Percentiles rank a stretch among this genome's conserved stretches.
These are phyloP conservation scores for Subacronicta megacephala DNA, from an alignment of 2,888 invertebrate species.

Conservation along the genomic window DNA sequence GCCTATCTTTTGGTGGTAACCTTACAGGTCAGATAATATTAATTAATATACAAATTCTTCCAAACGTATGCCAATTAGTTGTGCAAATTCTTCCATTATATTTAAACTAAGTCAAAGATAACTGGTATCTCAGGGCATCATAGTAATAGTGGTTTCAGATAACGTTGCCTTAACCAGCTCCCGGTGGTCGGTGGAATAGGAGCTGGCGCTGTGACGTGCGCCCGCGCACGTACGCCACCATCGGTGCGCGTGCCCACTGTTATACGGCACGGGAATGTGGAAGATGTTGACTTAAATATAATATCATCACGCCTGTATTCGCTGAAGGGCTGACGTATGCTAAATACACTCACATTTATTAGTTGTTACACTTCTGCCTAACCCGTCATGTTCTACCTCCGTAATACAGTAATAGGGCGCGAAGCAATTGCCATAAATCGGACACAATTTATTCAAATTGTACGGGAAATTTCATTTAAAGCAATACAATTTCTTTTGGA, in stretches of 20 bases:
- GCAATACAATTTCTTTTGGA: too few species aligned
- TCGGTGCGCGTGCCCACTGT: conserved; percentile 62
- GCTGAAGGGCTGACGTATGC: too few species aligned
- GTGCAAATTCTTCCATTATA: conserved; percentile 11
- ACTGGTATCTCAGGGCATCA: conserved; percentile 34
- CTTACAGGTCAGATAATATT: too few species aligned
- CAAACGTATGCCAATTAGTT: conserved; percentile 24
- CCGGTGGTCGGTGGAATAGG: conserved; percentile 64
- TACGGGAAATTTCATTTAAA: too few species aligned
- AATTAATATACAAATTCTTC: not conserved
- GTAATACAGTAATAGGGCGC: too few species aligned
- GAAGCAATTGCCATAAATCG: too few species aligned
- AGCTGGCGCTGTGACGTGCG: conserved; percentile 76
- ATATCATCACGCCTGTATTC: too few species aligned
- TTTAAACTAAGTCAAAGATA: conserved; percentile 15
- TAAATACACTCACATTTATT: too few species aligned
- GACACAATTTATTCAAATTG: too few species aligned
- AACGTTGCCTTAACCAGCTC: conserved; percentile 66
- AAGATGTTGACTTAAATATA: not conserved
- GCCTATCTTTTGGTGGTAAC: too few species aligned
- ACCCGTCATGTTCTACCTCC: too few species aligned
- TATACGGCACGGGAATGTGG: conserved; percentile 46
- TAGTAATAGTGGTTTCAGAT: conserved; percentile 59
- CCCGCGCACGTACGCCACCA: conserved; percentile 83
- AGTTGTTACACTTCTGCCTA: too few species aligned